These are phyloP conservation scores for Diarsia brunnea DNA, from an alignment of 2,888 invertebrate species.

Conservation along the genomic window DNA sequence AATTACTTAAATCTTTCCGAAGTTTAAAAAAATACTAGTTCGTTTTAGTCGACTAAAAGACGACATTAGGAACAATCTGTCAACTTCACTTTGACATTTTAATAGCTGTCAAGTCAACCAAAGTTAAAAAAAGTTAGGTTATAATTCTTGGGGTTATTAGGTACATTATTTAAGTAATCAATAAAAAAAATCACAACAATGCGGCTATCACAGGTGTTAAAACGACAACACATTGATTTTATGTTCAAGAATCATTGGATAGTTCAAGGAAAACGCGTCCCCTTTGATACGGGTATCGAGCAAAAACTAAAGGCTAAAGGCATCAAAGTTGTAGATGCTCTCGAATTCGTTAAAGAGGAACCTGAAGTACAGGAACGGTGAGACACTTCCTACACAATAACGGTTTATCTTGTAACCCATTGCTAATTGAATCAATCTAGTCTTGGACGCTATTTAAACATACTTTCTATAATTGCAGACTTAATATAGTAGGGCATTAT, in stretches of 20 bases:
- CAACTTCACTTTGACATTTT: constrained; percentile 14
- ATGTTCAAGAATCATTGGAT: constrained; percentile 94
- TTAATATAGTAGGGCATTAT: constrained; percentile 85
- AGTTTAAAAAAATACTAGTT: too few relatives aligned
- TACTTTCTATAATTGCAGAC: constrained; percentile 73
- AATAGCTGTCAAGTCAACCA: constrained; percentile 22
- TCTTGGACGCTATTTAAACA: not conserved
- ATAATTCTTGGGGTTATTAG: constrained; percentile 37
- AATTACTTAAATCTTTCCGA: too few relatives aligned
- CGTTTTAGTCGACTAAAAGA: not conserved
- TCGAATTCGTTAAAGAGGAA: constrained; percentile 90
- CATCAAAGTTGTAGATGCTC: constrained; percentile 91
- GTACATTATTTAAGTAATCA: constrained; percentile 33
- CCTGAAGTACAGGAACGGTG: constrained; percentile 78
- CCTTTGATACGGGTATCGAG: constrained; percentile 90
- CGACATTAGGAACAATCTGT: not conserved
- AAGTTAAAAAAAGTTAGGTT: constrained; percentile 30
- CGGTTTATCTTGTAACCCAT: not conserved
- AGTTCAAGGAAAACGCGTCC: constrained; percentile 91
- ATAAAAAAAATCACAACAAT: constrained; percentile 81
- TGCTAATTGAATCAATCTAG: not conserved
- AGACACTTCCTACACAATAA: constrained; percentile 1
- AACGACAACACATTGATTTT: constrained; percentile 93
- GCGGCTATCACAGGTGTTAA: constrained; percentile 92
- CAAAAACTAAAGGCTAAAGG: constrained; percentile 89